Base-by-base conservation (phyloP, 2,888 invertebrate species). In the Pristionchus japonicus region DNA sequence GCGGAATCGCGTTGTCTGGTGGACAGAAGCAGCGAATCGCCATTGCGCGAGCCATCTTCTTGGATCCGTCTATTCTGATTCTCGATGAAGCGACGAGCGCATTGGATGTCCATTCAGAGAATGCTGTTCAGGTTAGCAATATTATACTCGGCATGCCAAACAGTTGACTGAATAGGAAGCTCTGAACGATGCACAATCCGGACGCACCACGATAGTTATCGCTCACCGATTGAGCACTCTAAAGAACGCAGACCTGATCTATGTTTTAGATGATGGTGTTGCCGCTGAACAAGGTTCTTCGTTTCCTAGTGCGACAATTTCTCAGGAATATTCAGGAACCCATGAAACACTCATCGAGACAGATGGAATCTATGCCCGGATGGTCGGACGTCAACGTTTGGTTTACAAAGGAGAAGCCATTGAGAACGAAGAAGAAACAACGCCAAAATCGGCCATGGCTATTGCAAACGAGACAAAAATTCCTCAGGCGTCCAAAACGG, bases 211-310 rank as follows among this genome's bases (percentile, higher is more conserved):
- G 0, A 90, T 92, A 13, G 85, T 91, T 17, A 91, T 92, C 57
- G 92, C 92, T 52, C 92, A 92, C 88, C 86, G 92, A 31, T 85
- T 93, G 67, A 92, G 91, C 87, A 92, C 92, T 43, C 80, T 93
- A 27, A 89, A 90, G 43, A 89, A 91, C 47, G 91, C 88, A 4
- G 82, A 91, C 49, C 84, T 88, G 27, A 91, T 91, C 70, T 87
- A 91, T 17, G 90, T 91, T 0, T 31, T 91, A 20, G 89, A 91
- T 34, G 52, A 87, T 3, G 87, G 91, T 31, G 27, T 64, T 43
- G 89, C 91, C 0, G 89, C 86, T 23, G 91, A 91, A 74, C 23
- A 64, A 13, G 91, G 91, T 83, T 7, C 3, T 61, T 40, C 23
- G n/a, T n/a, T n/a, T n/a, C n/a, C n/a, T n/a, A n/a, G n/a, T n/a